Percentiles rank a stretch among this genome's conserved stretches.
Conservation (phyloP, 2,113 vertebrate species). For the Delphinapterus leucas region DNA sequence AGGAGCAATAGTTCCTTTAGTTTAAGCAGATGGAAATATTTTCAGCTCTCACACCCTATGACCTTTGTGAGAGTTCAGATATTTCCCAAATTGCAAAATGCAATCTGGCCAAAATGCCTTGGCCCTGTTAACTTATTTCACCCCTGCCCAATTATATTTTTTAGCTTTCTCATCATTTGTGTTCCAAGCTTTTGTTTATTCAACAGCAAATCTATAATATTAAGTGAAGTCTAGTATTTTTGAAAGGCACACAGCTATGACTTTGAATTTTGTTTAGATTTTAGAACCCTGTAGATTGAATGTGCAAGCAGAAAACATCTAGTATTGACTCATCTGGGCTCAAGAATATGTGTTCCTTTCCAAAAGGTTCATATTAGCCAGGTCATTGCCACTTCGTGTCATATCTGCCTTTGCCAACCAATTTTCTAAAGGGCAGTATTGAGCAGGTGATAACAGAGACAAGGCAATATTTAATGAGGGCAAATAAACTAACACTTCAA, state of each 20-base stretch:
- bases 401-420: neutral
- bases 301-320: neutral
- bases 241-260: neutral
- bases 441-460: neutral
- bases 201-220: neutral
- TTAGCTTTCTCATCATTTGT: neutral
- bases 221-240: neutral
- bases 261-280: neutral
- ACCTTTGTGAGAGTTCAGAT: conserved; percentile 70
- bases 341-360: neutral
- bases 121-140: conserved; percentile 51
- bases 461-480: neutral
- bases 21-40: conserved; percentile 74
- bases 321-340: neutral
- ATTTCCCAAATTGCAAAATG: conserved; percentile 74
- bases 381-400: neutral
- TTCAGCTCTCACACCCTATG: conserved; percentile 68
- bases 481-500: neutral
- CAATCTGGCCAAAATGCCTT: conserved; percentile 73
- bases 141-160: neutral
- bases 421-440: neutral
- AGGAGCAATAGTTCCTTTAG: conserved; percentile 47
- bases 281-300: neutral
- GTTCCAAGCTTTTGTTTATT: neutral
- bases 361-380: neutral